Evolutionary conservation across 2,113 vertebrate genomes (phyloP), one percentile per base, ranked within the genome.

Genomic region (Etheostoma cragini): DNA sequence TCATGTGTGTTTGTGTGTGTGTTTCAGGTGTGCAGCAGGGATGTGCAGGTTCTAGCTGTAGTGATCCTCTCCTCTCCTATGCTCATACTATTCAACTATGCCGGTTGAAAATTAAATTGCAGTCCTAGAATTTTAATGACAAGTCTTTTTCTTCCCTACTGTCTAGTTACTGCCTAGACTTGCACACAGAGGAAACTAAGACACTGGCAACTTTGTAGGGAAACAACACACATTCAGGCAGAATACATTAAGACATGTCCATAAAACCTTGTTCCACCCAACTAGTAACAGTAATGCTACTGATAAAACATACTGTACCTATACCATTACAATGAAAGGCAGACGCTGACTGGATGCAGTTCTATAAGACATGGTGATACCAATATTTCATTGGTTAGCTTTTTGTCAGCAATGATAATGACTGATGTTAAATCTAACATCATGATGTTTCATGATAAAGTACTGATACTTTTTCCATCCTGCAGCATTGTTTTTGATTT

Each of bases 111-210:
- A 90, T 86, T 85, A 90, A 89, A 85, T 84, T 83, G 68, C 83
- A 89, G 19, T 47, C 35, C 71, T 83, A 82, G 68, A 91, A 90
- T 91, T 90, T 86, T 86, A 90, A 88, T 87, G 83, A 75, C 12
- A n/a, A 72, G 26, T 47, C 61, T 63, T 87, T 71, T 76, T 74
- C 63, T 67, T 82, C 17, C 65, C 49, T 66, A 49, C 72, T 66
- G 57, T 86, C 82, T 88, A 60, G 53, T 80, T 52, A 75, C 81
- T 75, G 76, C 54, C 66, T 84, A 4, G 16, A 83, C 22, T 80
- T 67, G 85, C 72, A 62, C 64, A 57, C 64, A 35, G 45, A 62
- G 6, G 38, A 33, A 71, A 63, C 13, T 64, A 65, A 57, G 50
- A 60, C 6, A 15, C 57, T 46, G 12, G 38, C 22, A 8, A 68